These are phyloP conservation scores for Pterostichus niger DNA, from an alignment of 2,888 invertebrate species.

Conservation along the genomic window DNA sequence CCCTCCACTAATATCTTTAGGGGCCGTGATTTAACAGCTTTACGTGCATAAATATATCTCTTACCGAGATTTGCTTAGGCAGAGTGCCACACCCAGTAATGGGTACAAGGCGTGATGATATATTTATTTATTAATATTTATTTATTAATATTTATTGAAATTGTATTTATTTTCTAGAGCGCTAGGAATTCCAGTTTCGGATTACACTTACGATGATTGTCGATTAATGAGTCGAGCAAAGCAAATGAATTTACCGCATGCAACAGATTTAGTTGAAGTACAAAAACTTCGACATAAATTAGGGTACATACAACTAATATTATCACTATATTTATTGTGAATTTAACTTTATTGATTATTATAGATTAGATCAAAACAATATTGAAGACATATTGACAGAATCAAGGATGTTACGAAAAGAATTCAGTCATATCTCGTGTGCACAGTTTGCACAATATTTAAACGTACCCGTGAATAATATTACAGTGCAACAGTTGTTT, in stretches of 20 bases:
- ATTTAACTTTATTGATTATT: background rate
- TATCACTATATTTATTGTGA: constrained; percentile 7
- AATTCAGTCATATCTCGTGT: constrained; percentile 75
- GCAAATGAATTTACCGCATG: constrained; percentile 88
- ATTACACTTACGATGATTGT: constrained; percentile 96
- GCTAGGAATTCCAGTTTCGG: constrained; percentile 90
- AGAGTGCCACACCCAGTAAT: no score
- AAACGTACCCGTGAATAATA: constrained; percentile 80
- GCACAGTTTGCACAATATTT: constrained; percentile 83
- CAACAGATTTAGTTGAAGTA: constrained; percentile 87
- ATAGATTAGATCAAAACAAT: constrained; percentile 79
- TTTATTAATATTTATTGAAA: background rate
- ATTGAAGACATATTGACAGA: constrained; percentile 79
- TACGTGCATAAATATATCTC: no score
- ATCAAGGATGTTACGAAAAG: constrained; percentile 73
- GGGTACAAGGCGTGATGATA: no score
- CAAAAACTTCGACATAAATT: constrained; percentile 87
- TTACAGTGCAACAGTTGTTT: constrained; percentile 81
- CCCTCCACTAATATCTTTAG: no score
- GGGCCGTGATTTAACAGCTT: no score
- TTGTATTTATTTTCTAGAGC: constrained; percentile 81
- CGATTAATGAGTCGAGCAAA: constrained; percentile 91
- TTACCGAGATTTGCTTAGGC: no score
- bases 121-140: no score
- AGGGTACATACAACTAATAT: constrained; percentile 80